Evolutionary conservation across 2,797 vertebrate species (phyloP).

Genomic region (Typhlichthys eigenmanni): DNA sequence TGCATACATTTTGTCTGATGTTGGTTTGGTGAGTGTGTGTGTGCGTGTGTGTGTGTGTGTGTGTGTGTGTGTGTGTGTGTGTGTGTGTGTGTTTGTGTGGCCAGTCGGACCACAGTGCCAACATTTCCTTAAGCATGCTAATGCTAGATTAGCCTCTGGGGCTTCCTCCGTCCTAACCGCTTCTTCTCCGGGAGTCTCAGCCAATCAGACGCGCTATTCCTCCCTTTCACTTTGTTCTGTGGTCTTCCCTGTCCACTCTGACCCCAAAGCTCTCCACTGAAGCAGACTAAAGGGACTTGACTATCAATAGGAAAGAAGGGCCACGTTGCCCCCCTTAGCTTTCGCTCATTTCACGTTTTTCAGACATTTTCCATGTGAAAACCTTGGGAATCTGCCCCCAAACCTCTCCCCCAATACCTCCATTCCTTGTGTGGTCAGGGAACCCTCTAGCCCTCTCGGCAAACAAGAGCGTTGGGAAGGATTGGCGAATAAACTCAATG

Average conservation of each 20-base stretch:
- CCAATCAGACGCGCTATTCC: conserved; percentile 47
- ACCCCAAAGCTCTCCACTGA: conserved; percentile 52
- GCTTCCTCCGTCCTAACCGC: conserved; percentile 48
- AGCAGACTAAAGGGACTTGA: conserved; percentile 41
- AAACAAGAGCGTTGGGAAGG: conserved; percentile 26
- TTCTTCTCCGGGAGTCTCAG: conserved; percentile 47
- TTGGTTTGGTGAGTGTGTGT: conserved; percentile 5
- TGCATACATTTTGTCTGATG: conserved; percentile 20
- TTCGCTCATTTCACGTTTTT: conserved; percentile 37
- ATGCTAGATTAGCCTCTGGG: conserved; percentile 65
- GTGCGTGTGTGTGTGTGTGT: conserved; percentile 10
- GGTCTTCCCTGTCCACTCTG: conserved; percentile 41
- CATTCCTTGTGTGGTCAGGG: conserved; percentile 7
- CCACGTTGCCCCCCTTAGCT: neutral
- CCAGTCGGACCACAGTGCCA: neutral
- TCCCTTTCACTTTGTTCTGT: conserved; percentile 41
- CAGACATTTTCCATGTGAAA: conserved; percentile 42
- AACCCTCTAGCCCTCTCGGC: conserved; percentile 12
- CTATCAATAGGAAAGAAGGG: conserved; percentile 48
- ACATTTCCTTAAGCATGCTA: conserved; percentile 59
- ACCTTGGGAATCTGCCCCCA: conserved; percentile 9
- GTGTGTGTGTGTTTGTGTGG: neutral
- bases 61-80: conserved; percentile 10
- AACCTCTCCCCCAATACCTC: conserved; percentile 14
- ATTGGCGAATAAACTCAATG: conserved; percentile 8